These are phyloP conservation scores for Coptodon bakossiorum DNA, from an alignment of 2,113 vertebrate genomes.

Conservation along the genomic window DNA sequence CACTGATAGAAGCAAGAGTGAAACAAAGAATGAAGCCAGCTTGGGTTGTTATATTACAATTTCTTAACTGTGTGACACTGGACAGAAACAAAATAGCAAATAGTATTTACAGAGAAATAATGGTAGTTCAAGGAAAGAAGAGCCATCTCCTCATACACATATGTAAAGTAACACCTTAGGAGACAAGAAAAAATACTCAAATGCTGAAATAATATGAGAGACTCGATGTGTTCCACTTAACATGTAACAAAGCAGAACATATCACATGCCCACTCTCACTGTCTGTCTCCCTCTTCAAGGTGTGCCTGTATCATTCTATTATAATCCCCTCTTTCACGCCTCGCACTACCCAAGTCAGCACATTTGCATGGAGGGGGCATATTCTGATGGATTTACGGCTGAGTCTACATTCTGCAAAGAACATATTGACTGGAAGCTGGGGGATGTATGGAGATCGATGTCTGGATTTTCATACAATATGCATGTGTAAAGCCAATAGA, in stretches of 20 bases:
- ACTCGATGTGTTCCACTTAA: conserved; percentile 37
- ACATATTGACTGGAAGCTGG: background rate
- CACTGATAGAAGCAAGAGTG: conserved; percentile 11
- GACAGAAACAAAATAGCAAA: background rate
- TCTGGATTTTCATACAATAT: conserved; percentile 28
- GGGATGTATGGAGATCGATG: conserved; percentile 23
- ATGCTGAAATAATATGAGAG: background rate
- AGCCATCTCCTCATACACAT: background rate
- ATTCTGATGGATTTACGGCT: background rate
- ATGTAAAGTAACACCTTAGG: conserved; percentile 5
- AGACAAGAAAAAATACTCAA: background rate
- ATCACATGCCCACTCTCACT: conserved; percentile 32
- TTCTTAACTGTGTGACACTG: background rate
- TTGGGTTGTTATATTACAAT: conserved; percentile 24
- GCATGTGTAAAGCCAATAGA: conserved; percentile 11
- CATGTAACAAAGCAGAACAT: conserved; percentile 51
- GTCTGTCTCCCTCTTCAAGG: conserved; percentile 45
- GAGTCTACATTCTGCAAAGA: background rate
- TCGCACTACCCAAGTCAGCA: conserved; percentile 30
- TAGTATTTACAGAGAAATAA: background rate
- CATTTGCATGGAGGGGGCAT: conserved; percentile 11
- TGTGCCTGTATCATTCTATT: conserved; percentile 46
- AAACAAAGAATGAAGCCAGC: conserved; percentile 1
- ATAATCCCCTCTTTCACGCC: background rate
- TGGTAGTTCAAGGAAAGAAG: background rate